These are phyloP conservation scores for Disparrhopalites patrizii DNA, from an alignment of 2,888 invertebrate species.

Conservation along the genomic window DNA sequence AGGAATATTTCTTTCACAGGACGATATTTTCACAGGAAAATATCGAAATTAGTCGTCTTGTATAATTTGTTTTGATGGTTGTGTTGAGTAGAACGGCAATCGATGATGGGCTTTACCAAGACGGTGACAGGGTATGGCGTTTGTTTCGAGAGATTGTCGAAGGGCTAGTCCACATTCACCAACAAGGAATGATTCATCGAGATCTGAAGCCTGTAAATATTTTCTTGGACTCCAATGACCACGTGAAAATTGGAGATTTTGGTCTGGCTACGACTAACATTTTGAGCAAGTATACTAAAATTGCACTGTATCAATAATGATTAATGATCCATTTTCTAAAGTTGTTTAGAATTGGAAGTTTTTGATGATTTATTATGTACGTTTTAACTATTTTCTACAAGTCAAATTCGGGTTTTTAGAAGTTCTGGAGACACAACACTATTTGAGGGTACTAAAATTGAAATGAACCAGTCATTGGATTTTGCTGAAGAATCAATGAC, in stretches of 20 bases:
- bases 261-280: conserved; percentile 85
- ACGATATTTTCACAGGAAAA: not conserved
- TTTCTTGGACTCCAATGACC: conserved; percentile 89
- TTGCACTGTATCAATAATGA: not conserved
- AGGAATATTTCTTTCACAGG: not conserved
- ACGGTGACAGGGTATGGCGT: conserved; percentile 79
- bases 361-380: not conserved
- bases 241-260: conserved; percentile 97
- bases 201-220: conserved; percentile 69
- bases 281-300: conserved; percentile 51
- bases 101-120: conserved; percentile 71
- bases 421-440: conserved; percentile 2
- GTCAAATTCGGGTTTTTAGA: too few relatives aligned
- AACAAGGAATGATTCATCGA: conserved; percentile 63
- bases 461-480: conserved; percentile 49
- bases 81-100: conserved; percentile 75
- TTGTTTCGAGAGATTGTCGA: conserved; percentile 93
- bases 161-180: conserved; percentile 85
- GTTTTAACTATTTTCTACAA: not conserved
- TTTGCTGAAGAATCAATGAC: conserved; percentile 59
- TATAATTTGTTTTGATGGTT: too few relatives aligned
- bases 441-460: not conserved
- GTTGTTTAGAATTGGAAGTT: not conserved
- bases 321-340: not conserved
- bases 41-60: too few relatives aligned